Evolutionary conservation across 1,140 invertebrate species (phyloP), one percentile per base, ranked within the genome.

Genomic region (Trissolcus basalis): DNA sequence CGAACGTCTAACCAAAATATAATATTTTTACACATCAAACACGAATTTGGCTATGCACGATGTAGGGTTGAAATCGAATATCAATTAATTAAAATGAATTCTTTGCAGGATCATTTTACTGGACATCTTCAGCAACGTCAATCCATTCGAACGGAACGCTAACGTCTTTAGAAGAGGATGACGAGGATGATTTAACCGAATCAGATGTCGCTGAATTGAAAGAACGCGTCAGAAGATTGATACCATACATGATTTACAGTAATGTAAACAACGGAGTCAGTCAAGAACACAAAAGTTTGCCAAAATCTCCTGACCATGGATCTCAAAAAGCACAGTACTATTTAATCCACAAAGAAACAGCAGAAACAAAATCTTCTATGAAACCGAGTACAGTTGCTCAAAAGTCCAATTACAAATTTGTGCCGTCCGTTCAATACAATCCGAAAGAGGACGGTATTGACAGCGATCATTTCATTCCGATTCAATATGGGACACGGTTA

Each of bases 181-280:
- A 81, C 1, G 79, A 80, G 1, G 80, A 81, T 1, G 79, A 80
- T 1, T 39, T 82, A 6, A 36, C 69, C 1, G 75, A 83, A 2
- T 79, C 82, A 12, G 80, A 83, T 6, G 60, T 86, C 0, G 80
- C 68, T 9, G 78, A 82, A 32, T 83, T 87, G 45, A 91, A 90
- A 63, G 92, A 93, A 85, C 89, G 94, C 41, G 93, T 93, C 79
- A 90, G 94, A 72, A 89, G 94, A 50, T 82, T 95, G 41, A 93
- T 95, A 80, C 94, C 94, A 0, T 95, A 95, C 81, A 93, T 94
- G 91, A 94, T 93, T 33, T 95, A 93, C 83, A 95, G 94, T 81
- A 88, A 93, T 13, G 90, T 92, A 0, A 92, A 92, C 60, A 90
- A 91, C 76, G 90, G 91, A 80, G 72, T 85, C 0, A 80, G 53